Conservation (phyloP, 1,140 invertebrate species). For the Eueides isabella region DNA sequence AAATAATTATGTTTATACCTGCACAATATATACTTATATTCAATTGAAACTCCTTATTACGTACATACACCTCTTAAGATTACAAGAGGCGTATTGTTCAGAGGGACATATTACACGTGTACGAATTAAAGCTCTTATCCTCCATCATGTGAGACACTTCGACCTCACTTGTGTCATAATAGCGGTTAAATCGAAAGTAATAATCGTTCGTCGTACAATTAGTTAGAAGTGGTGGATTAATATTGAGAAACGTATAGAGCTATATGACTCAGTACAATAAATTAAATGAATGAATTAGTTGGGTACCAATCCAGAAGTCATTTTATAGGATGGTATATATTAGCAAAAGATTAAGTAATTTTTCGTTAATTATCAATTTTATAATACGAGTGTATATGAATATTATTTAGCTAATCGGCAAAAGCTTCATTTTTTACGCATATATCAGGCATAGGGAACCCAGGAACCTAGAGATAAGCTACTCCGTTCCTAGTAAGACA, state of each 20-base stretch:
- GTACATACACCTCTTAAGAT: neutral
- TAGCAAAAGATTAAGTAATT: no score
- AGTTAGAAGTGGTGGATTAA: slow-evolving; percentile 2
- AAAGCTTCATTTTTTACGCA: no score
- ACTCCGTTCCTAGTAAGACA: no score
- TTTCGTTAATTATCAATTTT: no score
- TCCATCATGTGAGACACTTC: neutral
- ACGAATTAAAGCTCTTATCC: slow-evolving; percentile 3
- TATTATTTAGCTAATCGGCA: no score
- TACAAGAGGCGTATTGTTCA: neutral
- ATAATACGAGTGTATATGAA: no score
- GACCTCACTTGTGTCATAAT: slow-evolving; percentile 14
- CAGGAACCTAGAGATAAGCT: no score
- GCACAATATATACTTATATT: no score
- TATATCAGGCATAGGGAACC: no score
- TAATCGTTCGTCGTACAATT: slow-evolving; percentile 9
- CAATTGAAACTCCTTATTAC: neutral
- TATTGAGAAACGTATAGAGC: neutral
- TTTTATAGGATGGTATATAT: no score
- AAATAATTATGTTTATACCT: neutral
- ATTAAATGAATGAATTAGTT: neutral
- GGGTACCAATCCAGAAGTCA: no score
- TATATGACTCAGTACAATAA: neutral
- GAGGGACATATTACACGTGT: neutral
- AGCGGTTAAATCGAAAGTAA: slow-evolving; percentile 7